Evolutionary conservation across 2,797 vertebrate species (phyloP), one percentile per base, ranked within the genome.

Genomic region (Limosa lapponica): DNA sequence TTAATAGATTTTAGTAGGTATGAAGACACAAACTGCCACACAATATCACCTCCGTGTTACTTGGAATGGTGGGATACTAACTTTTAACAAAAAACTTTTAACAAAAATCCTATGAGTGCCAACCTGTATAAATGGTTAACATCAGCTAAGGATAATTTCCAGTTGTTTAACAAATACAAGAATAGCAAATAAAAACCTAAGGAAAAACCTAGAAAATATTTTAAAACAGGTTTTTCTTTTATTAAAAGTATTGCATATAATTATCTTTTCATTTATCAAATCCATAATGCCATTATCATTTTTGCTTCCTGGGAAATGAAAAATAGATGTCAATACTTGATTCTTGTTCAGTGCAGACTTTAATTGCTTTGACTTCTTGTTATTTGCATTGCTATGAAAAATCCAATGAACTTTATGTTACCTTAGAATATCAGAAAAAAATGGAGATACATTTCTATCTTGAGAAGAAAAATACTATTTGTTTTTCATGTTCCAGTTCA

Each of bases 401-500:
- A 84, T 71, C 18, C 32, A 61, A 20, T 83, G 51, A 85, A 59
- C n/a, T 93, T 90, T 93, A 37, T 41, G 13, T 80, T 95, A 54
- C 71, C 71, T 89, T 66, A 87, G 25, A 95, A 80, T 37, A 87
- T 36, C 30, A 79, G 48, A 90, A 92, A 93, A 92, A 78, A 55
- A 78, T 8, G 1, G 36, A 82, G 32, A 66, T 16, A 37, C 7
- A 66, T 81, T 89, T 87, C 25, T 80, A 51, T 66, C 27, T 82
- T 73, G n/a, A 93, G 32, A 87, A 79, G 14, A 89, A 84, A 77
- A 84, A 57, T 88, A 17, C 1, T 81, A 39, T 93, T 83, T 79
- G 30, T 41, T 94, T 95, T 90, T 82, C 51, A 51, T 70, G 64
- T 59, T 93, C 18, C 25, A 70, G 46, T 46, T 28, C 0, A 0